These are phyloP conservation scores for Umimayanthus kanabou DNA, from an alignment of 92 coral and sea anemone species.

Conservation along the genomic window DNA sequence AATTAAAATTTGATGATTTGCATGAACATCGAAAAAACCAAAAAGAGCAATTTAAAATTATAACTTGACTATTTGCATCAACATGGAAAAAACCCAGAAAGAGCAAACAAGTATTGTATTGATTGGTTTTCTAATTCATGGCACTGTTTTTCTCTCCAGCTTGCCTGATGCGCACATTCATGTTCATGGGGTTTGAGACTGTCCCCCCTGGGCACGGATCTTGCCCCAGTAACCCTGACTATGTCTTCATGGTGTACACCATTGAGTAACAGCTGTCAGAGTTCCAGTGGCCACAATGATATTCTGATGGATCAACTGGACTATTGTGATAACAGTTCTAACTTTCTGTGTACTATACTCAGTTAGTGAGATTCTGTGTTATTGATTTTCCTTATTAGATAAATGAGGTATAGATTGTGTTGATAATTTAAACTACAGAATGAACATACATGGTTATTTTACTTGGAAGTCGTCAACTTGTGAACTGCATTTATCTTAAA, in stretches of 20 bases:
- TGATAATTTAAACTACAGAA: no score
- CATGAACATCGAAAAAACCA: no score
- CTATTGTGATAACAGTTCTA: background rate
- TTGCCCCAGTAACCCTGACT: constrained; percentile 67
- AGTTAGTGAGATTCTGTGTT: no score
- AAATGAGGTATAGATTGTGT: no score
- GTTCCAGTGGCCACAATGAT: background rate
- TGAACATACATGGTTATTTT: no score
- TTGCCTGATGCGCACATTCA: constrained; percentile 84
- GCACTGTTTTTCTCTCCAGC: constrained; percentile 42
- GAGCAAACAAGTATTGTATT: background rate
- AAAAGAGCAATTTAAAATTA: no score
- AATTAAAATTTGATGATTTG: no score
- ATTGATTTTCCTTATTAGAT: background rate
- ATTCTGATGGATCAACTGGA: background rate
- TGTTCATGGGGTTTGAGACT: constrained; percentile 90
- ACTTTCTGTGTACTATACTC: background rate
- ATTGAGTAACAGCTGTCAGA: constrained; percentile 55
- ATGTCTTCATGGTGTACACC: constrained; percentile 82
- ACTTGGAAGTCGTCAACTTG: no score
- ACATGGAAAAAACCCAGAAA: no score
- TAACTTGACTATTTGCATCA: no score
- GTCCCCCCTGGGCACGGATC: constrained; percentile 71
- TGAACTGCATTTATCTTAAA: no score
- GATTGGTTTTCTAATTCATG: background rate